Evolutionary conservation across 1,140 invertebrate species (phyloP).

Genomic region (Gonatopus flavifemur): DNA sequence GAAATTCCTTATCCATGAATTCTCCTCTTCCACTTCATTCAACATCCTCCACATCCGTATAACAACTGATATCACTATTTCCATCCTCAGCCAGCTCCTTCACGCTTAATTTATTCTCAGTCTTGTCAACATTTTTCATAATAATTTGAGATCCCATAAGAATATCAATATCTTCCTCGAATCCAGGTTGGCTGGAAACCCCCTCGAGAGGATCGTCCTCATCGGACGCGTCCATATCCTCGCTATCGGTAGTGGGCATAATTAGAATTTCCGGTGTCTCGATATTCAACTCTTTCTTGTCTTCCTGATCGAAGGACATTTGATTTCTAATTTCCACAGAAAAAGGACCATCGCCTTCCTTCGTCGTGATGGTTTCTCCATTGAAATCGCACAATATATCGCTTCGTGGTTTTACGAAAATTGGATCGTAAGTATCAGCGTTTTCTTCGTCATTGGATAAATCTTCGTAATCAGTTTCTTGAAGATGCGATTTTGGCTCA

Average conservation of each 20-base stretch:
- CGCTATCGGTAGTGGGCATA: slow-evolving; percentile 45
- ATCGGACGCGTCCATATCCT: slow-evolving; percentile 51
- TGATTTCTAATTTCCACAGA: slow-evolving; percentile 51
- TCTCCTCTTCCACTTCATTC: slow-evolving; percentile 32
- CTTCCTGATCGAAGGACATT: slow-evolving; percentile 28
- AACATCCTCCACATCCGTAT: slow-evolving; percentile 53
- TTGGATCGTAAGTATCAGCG: slow-evolving; percentile 12
- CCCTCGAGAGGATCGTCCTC: slow-evolving; percentile 10
- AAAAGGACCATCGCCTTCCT: slow-evolving; percentile 55
- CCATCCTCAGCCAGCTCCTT: slow-evolving; percentile 18
- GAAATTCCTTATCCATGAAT: slow-evolving; percentile 5
- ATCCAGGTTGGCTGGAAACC: slow-evolving; percentile 28
- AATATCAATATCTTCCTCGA: slow-evolving; percentile 39
- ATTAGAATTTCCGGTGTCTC: slow-evolving; percentile 32
- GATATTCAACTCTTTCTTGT: neutral
- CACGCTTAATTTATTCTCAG: slow-evolving; percentile 38
- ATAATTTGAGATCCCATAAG: slow-evolving; percentile 44
- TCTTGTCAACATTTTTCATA: slow-evolving; percentile 48
- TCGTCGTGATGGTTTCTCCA: slow-evolving; percentile 52
- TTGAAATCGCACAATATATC: slow-evolving; percentile 47
- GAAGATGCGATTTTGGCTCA: slow-evolving; percentile 17
- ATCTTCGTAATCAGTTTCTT: slow-evolving; percentile 52
- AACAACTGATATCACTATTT: slow-evolving; percentile 35
- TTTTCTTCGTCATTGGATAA: slow-evolving; percentile 44
- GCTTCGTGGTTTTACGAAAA: slow-evolving; percentile 31